phyloP scores from a whole-genome alignment of 2,888 invertebrate species.

The Latrodectus elegans region DNA sequence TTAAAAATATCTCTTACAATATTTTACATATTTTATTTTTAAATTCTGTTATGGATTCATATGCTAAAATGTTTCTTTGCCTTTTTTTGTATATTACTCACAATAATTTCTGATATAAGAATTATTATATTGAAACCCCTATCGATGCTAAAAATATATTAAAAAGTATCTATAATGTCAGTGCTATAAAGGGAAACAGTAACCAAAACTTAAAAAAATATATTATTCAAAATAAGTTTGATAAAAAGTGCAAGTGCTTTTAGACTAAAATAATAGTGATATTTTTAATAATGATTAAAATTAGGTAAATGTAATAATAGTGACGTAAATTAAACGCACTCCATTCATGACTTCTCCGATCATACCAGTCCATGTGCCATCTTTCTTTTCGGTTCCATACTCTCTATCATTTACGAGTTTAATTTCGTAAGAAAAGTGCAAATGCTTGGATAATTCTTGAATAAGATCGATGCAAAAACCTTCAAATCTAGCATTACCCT shows the following conservation, averaged over 20 bases:
- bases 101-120: too few relatives aligned
- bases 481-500: conserved; percentile 88
- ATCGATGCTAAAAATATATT: too few relatives aligned
- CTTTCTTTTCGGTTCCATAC: conserved; percentile 80
- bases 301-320: too few relatives aligned
- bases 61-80: too few relatives aligned
- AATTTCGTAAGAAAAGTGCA: conserved; percentile 89
- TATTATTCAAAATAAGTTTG: neutral
- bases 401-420: conserved; percentile 85
- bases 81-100: too few relatives aligned
- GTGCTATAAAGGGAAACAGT: neutral
- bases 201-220: neutral
- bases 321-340: conserved; percentile 18
- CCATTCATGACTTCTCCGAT: conserved; percentile 76
- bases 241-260: neutral
- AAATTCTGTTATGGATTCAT: too few relatives aligned
- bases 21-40: too few relatives aligned
- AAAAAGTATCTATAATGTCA: neutral
- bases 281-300: neutral
- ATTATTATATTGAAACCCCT: too few relatives aligned
- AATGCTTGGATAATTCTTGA: conserved; percentile 83
- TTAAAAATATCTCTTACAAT: too few relatives aligned
- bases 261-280: neutral
- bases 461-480: conserved; percentile 94
- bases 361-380: conserved; percentile 77